These are phyloP conservation scores for Bombus vancouverensis DNA, from an alignment of 1,140 invertebrate genomes.

Conservation along the genomic window DNA sequence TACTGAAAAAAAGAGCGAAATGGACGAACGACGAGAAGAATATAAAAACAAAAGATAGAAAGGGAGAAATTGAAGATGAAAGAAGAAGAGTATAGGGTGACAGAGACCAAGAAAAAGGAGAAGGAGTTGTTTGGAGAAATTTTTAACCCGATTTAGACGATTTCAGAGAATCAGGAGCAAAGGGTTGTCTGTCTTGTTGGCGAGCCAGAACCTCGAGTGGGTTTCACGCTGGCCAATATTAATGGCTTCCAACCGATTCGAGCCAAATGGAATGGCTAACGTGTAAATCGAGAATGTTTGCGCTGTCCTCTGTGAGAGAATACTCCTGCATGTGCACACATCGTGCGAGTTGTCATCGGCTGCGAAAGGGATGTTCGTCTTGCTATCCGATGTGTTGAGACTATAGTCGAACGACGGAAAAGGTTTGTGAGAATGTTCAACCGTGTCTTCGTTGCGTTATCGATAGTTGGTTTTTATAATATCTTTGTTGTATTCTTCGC, in stretches of 20 bases:
- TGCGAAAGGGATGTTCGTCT: slow-evolving; percentile 44
- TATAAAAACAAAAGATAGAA: not conserved
- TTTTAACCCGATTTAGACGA: slow-evolving; percentile 37
- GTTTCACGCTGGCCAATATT: slow-evolving; percentile 69
- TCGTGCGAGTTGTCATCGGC: slow-evolving; percentile 43
- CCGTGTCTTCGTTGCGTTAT: not conserved
- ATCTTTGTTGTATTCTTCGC: too few relatives aligned
- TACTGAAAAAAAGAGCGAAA: not conserved
- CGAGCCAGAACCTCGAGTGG: slow-evolving; percentile 61
- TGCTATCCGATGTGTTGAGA: not conserved
- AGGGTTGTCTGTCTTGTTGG: slow-evolving; percentile 67
- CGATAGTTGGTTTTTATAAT: not conserved
- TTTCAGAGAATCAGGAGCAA: slow-evolving; percentile 51
- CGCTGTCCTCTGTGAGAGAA: slow-evolving; percentile 54
- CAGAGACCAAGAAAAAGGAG: not conserved
- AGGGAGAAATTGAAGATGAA: not conserved
- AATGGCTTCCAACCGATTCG: slow-evolving; percentile 71
- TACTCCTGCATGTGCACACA: slow-evolving; percentile 43
- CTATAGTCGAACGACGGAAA: not conserved
- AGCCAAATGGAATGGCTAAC: slow-evolving; percentile 74
- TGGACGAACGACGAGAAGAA: not conserved
- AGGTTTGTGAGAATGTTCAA: not conserved
- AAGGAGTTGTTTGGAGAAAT: not conserved
- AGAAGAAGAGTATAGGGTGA: not conserved
- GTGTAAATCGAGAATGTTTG: slow-evolving; percentile 76